Evolutionary conservation across 1,140 invertebrate genomes (phyloP), one percentile per base, ranked within the genome.

Genomic region (Watersipora subatra): DNA sequence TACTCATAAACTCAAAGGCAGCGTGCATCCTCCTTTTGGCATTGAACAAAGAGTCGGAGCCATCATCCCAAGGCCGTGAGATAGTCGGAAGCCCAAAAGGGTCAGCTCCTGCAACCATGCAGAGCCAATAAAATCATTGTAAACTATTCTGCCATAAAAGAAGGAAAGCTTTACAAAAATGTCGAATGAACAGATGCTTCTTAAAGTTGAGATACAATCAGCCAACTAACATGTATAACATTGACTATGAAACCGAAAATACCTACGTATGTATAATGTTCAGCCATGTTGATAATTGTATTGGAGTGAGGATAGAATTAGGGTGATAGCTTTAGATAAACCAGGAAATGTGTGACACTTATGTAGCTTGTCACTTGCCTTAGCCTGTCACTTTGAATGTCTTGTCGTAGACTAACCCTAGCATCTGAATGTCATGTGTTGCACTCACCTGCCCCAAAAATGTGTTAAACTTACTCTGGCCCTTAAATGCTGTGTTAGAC

Each of bases 1-100:
- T 87, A 1, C 70, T 70, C 72, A 85, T 86, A 64, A 87, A 83
- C 63, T 87, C 86, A 75, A 86, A 87, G 1, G 81, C 82, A 0
- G 84, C 85, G 67, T 83, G 78, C n/a, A 87, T 71, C 62, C 83
- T 78, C 3, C 84, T 78, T 67, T 86, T 86, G 67, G 84, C 83
- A 71, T 84, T 85, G 61, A 84, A 85, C 67, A 86, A 62, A 2
- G 80, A 75, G 65, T 83, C 76, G 1, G 80, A 78, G 34, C 80
- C 79, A 72, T 86, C 84, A 72, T 86, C 84, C 85, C 85, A 86
- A 0, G 80, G 76, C 15, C 84, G 73, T 3, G 75, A 70, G 59
- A 83, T 71, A 19, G 79, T 83, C 1, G 79, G 76, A 67, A 79
- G 76, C 1, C 83, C 82, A 74, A 82, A 82, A 1, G 72, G 76